Evolutionary conservation across 2,797 vertebrate species (phyloP).

Genomic region (Melanotaenia pygmaea): DNA sequence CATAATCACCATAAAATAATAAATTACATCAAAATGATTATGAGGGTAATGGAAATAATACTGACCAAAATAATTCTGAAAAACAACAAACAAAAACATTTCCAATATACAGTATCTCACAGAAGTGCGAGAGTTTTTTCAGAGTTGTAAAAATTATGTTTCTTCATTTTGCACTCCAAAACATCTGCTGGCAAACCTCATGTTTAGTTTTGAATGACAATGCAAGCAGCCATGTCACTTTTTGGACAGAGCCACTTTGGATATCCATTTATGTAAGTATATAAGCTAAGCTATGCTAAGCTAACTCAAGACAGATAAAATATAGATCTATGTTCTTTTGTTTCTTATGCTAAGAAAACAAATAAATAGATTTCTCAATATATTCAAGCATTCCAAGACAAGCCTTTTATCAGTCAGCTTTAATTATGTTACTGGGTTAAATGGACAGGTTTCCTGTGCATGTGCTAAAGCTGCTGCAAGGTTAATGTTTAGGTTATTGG

Average conservation of each 20-base stretch:
- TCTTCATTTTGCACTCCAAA: too few relatives aligned
- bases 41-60: too few relatives aligned
- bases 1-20: too few relatives aligned
- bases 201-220: not conserved
- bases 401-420: not conserved
- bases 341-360: not conserved
- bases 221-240: not conserved
- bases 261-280: too few relatives aligned
- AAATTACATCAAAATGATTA: too few relatives aligned
- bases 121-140: too few relatives aligned
- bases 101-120: too few relatives aligned
- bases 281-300: not conserved
- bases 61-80: too few relatives aligned
- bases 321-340: not conserved
- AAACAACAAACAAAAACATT: too few relatives aligned
- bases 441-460: not conserved
- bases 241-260: too few relatives aligned
- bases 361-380: not conserved
- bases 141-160: not conserved
- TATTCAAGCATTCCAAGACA: not conserved
- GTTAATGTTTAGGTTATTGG: constrained; percentile 68
- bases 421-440: not conserved
- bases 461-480: not conserved
- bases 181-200: not conserved
- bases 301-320: not conserved